phyloP scores from a whole-genome alignment of 2,113 vertebrate genomes.

The Thunnus thynnus region DNA sequence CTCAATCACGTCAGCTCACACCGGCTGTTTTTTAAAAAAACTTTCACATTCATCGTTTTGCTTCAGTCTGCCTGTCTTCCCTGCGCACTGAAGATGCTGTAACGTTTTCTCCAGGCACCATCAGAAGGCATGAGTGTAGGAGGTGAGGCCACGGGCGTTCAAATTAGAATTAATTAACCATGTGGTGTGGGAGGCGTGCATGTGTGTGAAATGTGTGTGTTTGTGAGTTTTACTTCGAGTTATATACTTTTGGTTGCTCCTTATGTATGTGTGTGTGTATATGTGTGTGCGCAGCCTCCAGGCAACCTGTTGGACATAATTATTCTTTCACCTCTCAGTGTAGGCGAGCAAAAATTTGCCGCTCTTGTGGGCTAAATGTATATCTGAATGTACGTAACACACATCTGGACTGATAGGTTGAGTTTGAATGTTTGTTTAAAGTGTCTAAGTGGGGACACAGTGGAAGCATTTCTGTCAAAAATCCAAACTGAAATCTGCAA shows the following conservation, averaged over 20 bases:
- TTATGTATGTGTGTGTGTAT: conserved; percentile 9
- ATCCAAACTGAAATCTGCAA: neutral
- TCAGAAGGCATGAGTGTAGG: conserved; percentile 73
- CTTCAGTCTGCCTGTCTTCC: conserved; percentile 17
- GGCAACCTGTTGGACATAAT: conserved; percentile 43
- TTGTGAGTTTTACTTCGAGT: conserved; percentile 15
- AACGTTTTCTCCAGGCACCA: conserved; percentile 57
- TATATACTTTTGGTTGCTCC: conserved; percentile 12
- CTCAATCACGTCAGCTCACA: conserved; percentile 21
- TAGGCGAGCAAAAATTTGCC: conserved; percentile 21
- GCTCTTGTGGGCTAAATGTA: neutral
- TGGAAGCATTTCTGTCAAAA: neutral
- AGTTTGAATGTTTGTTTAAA: conserved; percentile 22
- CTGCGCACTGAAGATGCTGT: conserved; percentile 25
- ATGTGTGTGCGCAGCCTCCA: conserved; percentile 19
- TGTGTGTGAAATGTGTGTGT: conserved; percentile 51
- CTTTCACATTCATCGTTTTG: conserved; percentile 33
- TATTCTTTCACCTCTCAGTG: conserved; percentile 28
- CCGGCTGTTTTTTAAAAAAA: conserved; percentile 1
- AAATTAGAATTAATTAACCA: conserved; percentile 81
- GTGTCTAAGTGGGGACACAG: neutral
- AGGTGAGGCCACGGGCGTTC: conserved; percentile 74
- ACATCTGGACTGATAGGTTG: conserved; percentile 30
- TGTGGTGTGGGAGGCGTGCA: conserved; percentile 71
- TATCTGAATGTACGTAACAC: neutral